Conservation (phyloP, 2,113 vertebrate species). For the Meleagris gallopavo region DNA sequence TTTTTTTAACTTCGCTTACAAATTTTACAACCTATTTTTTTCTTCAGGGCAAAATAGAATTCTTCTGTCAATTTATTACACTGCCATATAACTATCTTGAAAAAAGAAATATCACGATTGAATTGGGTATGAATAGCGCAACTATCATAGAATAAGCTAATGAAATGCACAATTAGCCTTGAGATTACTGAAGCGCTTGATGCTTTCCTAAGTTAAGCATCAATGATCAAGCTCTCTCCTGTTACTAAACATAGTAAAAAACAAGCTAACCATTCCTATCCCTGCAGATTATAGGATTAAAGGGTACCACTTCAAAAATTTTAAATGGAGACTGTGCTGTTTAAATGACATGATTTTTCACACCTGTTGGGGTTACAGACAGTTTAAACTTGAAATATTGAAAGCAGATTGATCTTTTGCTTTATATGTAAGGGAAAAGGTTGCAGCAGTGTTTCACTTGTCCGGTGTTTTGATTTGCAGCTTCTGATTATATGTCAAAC, state of each 20-base stretch:
- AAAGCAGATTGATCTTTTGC: neutral
- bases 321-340: neutral
- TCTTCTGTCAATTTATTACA: neutral
- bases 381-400: neutral
- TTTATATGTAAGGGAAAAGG: neutral
- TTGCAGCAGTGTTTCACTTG: neutral
- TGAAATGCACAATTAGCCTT: conserved; percentile 30
- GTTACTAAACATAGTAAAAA: neutral
- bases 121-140: neutral
- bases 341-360: neutral
- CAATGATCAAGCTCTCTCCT: neutral
- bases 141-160: conserved; percentile 5
- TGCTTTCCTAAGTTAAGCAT: neutral
- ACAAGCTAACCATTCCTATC: neutral
- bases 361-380: neutral
- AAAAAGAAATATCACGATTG: neutral
- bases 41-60: neutral
- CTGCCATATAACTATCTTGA: neutral
- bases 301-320: neutral
- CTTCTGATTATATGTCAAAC: neutral
- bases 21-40: neutral
- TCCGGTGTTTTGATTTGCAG: neutral
- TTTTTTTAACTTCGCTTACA: neutral
- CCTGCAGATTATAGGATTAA: neutral
- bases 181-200: neutral